Percentiles rank a stretch among this genome's conserved stretches.
phyloP scores from a whole-genome alignment of 1,140 invertebrate genomes.

The Tetraneura akinire region DNA sequence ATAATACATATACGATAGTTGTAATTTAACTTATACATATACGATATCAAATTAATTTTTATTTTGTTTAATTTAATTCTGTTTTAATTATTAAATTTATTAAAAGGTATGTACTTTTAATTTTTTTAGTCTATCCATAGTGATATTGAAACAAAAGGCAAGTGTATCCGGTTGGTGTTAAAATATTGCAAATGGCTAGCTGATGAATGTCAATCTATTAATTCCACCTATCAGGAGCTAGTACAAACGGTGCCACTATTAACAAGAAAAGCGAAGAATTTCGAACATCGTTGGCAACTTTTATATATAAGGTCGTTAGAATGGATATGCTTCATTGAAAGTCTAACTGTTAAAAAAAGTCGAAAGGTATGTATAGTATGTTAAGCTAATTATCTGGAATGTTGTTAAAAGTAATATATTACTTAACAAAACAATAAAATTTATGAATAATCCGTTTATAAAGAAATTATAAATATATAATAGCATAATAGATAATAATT shows the following conservation, averaged over 20 bases:
- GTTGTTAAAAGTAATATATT: not conserved
- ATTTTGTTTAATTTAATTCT: too few relatives aligned
- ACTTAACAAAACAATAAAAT: not conserved
- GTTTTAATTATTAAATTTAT: too few relatives aligned
- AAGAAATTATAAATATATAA: not conserved
- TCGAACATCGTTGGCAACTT: conserved; percentile 84
- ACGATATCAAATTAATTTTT: too few relatives aligned
- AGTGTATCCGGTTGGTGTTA: conserved; percentile 77
- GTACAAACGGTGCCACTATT: conserved; percentile 41
- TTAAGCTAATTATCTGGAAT: conserved; percentile 3
- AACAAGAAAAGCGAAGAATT: conserved; percentile 61
- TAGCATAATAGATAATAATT: not conserved
- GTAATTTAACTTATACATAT: too few relatives aligned
- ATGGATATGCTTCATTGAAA: conserved; percentile 82
- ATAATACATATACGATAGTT: too few relatives aligned
- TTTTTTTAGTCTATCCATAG: conserved; percentile 75
- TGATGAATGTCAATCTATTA: conserved; percentile 51
- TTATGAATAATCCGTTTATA: not conserved
- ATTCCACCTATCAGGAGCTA: not conserved
- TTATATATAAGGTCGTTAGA: conserved; percentile 84
- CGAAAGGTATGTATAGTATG: conserved; percentile 61
- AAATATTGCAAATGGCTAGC: conserved; percentile 65
- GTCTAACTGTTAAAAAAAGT: conserved; percentile 60
- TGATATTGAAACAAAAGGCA: conserved; percentile 81
- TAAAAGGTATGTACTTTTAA: conserved; percentile 38